Base-by-base conservation (phyloP, 2,113 vertebrate species). In the Dicrurus megarhynchus region DNA sequence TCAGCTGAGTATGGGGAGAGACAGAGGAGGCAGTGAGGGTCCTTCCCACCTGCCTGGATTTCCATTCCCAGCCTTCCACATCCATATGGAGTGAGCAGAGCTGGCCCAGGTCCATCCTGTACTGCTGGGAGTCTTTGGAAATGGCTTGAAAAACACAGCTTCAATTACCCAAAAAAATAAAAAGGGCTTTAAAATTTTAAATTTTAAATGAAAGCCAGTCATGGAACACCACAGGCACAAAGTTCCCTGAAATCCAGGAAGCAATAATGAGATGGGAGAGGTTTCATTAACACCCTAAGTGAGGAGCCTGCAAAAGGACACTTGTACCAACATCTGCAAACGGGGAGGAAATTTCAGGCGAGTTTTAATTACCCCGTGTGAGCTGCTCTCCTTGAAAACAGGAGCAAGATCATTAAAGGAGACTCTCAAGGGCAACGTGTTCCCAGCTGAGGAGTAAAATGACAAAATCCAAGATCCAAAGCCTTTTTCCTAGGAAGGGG, bases 1-100 rank as follows among this genome's bases (percentile, higher is more conserved):
- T 63, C 61, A 68, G 49, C 27, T 2, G 5, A 69, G 46, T 0
- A 3, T 13, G 24, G 42, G 23, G 28, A 35, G 33, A 67, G 15
- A 33, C 22, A 35, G 67, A 69, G 23, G 17, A 84, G 11, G 41
- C 39, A 70, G 12, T 1, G 1, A 65, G 27, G 57, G 11, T 35
- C 73, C 55, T 73, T 71, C 53, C 71, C 60, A 32, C 9, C 39
- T 16, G 7, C n/a, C 10, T 26, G 18, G 39, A 27, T 75, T 85
- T 56, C 71, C 37, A 4, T 33, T 70, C 67, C 16, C 39, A 30
- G 22, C 32, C 16, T 17, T 11, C 33, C 42, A 42, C 30, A 4
- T 49, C 26, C 73, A 4, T 1, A 4, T 0, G 7, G 65, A 60
- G 18, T 0, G 30, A 70, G 56, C 21, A 8, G 0, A 5, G 65